Base-by-base conservation (phyloP, 2,888 invertebrate genomes). In the Volucella inanis region DNA sequence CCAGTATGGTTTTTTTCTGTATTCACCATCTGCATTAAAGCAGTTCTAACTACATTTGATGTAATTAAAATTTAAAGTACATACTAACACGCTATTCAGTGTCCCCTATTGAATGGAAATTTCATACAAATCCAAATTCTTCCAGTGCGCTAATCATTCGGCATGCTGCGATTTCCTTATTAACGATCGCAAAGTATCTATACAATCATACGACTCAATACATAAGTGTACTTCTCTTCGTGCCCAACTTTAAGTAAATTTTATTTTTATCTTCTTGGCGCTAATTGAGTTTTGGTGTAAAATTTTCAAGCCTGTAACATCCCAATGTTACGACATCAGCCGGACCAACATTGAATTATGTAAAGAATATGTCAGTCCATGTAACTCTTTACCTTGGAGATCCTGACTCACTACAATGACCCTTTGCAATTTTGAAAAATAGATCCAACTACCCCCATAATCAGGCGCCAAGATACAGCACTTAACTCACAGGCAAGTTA, bases 101-200 rank as follows among this genome's bases (percentile, higher is more conserved):
- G 39, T 47, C 71, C 70, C 81, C 71, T 49, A 47, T 3, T 6
- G 31, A 31, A 31, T 31, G 31, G 22, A 31, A 11, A 50, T 38
- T 41, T 65, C 38, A 75, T 71, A 50, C 14, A 71, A 75, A 75
- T 57, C 68, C 65, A 4, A 50, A 39, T 54, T 62, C 50, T 45
- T 68, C 45, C 59, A 80, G 18, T 59, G 71, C 50, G 59, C 85
- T 72, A 85, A 85, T 81, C 85, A 85, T 81, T 80, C 76, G 59
- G 85, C 72, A 67, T 71, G 72, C 62, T 77, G 77, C 70, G 81
- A 72, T 77, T 85, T 85, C 85, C 85, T 85, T 85, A 85, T 85
- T 85, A 85, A 85, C 71, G 71, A 68, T 39, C 14, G 31, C 50
- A 76, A 52, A 57, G 65, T 50, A 57, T 54, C 18, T 22, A 22